Evolutionary conservation across 2,888 invertebrate genomes (phyloP), one percentile per base, ranked within the genome.

Genomic region (Synergus japonicus): DNA sequence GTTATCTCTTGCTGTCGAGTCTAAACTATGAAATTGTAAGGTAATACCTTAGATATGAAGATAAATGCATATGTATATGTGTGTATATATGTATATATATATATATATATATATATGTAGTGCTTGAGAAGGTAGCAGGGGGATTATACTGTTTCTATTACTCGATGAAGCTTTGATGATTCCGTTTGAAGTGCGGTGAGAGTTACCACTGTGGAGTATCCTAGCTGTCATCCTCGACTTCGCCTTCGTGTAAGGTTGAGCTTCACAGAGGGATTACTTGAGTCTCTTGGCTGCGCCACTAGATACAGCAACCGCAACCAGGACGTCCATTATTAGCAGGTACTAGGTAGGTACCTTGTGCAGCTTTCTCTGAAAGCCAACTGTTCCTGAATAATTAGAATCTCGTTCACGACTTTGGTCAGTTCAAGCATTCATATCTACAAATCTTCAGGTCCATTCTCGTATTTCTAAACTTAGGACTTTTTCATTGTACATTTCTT

Each of bases 101-200:
- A 5, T 76, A 76, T 65, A 73, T 78, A 73, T 77, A 76, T 78
- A 78, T 78, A 79, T 79, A 76, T 67, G 81, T 81, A 81, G 82
- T 81, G 81, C 80, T 84, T 81, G 81, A 79, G 81, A 46, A 84
- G 69, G 83, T 86, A 87, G 87, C 86, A 88, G 87, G 86, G 87
- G 90, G 87, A 89, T 90, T 89, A 88, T 83, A 85, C 85, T 87
- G 87, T 87, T 88, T 85, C 86, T 81, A 86, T 87, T 85, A 86
- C 87, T 87, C 88, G 88, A 90, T 89, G 89, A 88, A 88, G 85
- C 90, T 91, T 91, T 91, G 90, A 91, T 87, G 90, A 91, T 91
- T 91, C 89, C 83, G 91, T 91, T 91, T 90, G 90, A 90, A 89
- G 88, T 87, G 85, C 83, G 85, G 81, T 83, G 84, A 81, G 82